These are phyloP conservation scores for Lithosia quadra DNA, from an alignment of 2,888 invertebrate species.

Conservation along the genomic window DNA sequence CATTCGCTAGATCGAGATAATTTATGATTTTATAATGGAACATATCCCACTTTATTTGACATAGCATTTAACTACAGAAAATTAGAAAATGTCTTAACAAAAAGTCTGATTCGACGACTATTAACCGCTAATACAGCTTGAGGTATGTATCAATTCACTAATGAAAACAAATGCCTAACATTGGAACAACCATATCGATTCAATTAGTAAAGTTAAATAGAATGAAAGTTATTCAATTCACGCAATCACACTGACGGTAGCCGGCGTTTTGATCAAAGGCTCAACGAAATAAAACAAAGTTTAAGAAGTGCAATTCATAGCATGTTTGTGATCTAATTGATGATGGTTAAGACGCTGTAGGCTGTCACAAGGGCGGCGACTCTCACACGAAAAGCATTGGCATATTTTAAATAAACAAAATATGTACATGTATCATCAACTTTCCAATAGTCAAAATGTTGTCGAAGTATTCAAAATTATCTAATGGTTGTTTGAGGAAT, in stretches of 20 bases:
- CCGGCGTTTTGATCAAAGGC: constrained; percentile 64
- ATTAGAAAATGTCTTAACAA: constrained; percentile 35
- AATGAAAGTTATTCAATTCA: constrained; percentile 67
- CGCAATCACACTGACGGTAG: constrained; percentile 59
- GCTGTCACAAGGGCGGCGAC: constrained; percentile 63
- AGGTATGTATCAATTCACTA: constrained; percentile 56
- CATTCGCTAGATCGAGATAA: background rate
- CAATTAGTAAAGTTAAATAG: constrained; percentile 71
- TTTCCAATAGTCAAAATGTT: constrained; percentile 58
- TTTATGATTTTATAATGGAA: background rate
- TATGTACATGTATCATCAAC: constrained; percentile 32
- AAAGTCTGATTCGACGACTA: constrained; percentile 32
- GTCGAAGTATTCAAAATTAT: constrained; percentile 55
- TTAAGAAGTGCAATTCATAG: constrained; percentile 64
- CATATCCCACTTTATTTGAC: constrained; percentile 17
- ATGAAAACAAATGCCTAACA: constrained; percentile 72
- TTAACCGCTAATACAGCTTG: constrained; percentile 41
- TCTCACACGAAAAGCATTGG: constrained; percentile 56
- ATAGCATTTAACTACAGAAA: constrained; percentile 25
- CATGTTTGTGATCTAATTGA: constrained; percentile 65
- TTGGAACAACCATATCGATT: constrained; percentile 64
- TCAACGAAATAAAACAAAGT: constrained; percentile 52
- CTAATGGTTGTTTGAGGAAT: constrained; percentile 55
- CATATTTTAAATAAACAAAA: constrained; percentile 53
- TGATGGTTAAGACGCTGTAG: constrained; percentile 50